Evolutionary conservation across 2,113 vertebrate genomes (phyloP).

Genomic region (Mobula birostris): DNA sequence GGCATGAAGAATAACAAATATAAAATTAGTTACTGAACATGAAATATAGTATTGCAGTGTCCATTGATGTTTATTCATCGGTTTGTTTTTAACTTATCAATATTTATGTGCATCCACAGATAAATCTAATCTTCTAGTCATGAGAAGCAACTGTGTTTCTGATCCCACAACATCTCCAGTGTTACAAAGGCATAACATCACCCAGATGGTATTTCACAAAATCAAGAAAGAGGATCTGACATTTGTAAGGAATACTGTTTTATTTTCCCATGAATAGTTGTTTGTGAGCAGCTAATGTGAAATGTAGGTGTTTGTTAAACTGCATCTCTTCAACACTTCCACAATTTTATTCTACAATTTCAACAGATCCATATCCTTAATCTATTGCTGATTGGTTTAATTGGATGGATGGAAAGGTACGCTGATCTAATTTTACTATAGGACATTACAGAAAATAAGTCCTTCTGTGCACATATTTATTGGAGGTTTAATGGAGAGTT

Average conservation of each 20-base stretch:
- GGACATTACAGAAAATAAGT: too few species aligned
- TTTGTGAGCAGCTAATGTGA: neutral
- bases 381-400: neutral
- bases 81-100: constrained; percentile 29
- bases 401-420: neutral
- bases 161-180: constrained; percentile 70
- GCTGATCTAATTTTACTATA: neutral
- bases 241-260: constrained; percentile 64
- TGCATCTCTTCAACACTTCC: neutral
- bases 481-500: neutral
- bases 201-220: constrained; percentile 98
- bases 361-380: neutral
- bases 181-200: constrained; percentile 76
- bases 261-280: neutral
- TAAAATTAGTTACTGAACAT: neutral
- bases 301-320: neutral
- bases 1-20: neutral
- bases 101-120: constrained; percentile 56
- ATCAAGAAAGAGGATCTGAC: constrained; percentile 86
- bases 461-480: too few species aligned
- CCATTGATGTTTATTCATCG: neutral
- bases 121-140: constrained; percentile 90
- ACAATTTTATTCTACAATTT: neutral
- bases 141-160: constrained; percentile 70
- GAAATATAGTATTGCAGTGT: neutral